phyloP scores from a whole-genome alignment of 1,140 invertebrate species.

The Eriocheir sinensis region DNA sequence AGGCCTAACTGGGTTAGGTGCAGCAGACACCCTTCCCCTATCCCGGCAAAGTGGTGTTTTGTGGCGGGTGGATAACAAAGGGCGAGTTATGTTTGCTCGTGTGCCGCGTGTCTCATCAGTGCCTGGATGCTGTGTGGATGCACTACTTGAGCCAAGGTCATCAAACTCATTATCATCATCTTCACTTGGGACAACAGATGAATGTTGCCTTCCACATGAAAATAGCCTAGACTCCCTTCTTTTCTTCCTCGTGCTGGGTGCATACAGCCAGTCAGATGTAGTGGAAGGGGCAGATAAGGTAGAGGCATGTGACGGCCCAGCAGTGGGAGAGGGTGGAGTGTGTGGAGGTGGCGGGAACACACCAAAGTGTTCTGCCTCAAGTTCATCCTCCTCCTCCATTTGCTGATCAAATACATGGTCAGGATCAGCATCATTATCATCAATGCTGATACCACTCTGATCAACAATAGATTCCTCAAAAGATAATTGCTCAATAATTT shows the following conservation, averaged over 20 bases:
- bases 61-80: background rate
- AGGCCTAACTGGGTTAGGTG: background rate
- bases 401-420: background rate
- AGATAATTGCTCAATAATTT: too few species aligned
- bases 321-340: too few species aligned
- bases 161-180: background rate
- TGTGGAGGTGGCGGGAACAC: too few species aligned
- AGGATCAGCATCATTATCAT: background rate
- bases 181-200: too few species aligned
- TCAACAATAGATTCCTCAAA: too few species aligned
- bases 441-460: background rate
- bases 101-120: background rate
- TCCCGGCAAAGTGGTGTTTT: background rate
- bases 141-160: background rate
- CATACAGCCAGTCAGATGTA: too few species aligned
- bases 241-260: too few species aligned
- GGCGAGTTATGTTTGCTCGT: background rate
- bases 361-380: too few species aligned
- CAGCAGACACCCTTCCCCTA: background rate
- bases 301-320: too few species aligned
- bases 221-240: too few species aligned
- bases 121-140: background rate
- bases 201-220: too few species aligned
- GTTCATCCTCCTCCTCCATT: background rate
- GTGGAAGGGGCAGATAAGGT: too few species aligned